These are phyloP conservation scores for Protobothrops flavoviridis DNA, from an alignment of 2,113 vertebrate species.

Conservation along the genomic window DNA sequence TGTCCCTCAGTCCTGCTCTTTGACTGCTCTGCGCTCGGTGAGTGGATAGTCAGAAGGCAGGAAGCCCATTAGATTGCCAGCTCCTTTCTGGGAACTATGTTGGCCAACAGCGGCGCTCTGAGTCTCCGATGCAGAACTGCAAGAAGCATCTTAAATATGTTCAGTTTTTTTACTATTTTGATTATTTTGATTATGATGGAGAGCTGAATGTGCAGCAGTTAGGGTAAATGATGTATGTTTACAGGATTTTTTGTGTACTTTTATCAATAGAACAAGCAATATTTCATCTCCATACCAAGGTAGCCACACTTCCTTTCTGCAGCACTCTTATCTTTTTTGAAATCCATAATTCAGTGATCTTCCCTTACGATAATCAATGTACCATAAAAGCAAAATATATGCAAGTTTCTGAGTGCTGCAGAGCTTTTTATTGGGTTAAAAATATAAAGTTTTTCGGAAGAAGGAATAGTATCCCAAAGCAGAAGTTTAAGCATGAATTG, in stretches of 20 bases:
- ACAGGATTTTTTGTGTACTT: neutral
- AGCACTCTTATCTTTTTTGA: neutral
- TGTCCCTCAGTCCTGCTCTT: neutral
- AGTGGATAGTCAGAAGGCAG: neutral
- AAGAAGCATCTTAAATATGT: neutral
- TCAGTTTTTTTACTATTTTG: neutral
- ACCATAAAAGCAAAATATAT: neutral
- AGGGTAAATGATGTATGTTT: neutral
- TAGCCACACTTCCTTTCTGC: neutral
- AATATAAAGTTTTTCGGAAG: neutral
- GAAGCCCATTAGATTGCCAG: neutral
- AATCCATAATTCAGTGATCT: neutral
- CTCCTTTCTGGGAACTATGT: neutral
- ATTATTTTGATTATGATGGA: neutral
- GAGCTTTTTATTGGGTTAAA: neutral
- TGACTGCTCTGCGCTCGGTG: neutral
- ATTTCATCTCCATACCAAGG: neutral
- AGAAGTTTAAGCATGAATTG: neutral
- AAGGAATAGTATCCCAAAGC: neutral
- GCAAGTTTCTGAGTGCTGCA: neutral
- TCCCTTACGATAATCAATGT: neutral
- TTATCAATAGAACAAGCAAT: neutral
- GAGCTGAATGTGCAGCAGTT: neutral
- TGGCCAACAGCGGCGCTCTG: conserved; percentile 10
- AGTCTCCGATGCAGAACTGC: neutral